Conservation (phyloP, 2,797 vertebrate genomes). For the Phataginus tetradactyla region DNA sequence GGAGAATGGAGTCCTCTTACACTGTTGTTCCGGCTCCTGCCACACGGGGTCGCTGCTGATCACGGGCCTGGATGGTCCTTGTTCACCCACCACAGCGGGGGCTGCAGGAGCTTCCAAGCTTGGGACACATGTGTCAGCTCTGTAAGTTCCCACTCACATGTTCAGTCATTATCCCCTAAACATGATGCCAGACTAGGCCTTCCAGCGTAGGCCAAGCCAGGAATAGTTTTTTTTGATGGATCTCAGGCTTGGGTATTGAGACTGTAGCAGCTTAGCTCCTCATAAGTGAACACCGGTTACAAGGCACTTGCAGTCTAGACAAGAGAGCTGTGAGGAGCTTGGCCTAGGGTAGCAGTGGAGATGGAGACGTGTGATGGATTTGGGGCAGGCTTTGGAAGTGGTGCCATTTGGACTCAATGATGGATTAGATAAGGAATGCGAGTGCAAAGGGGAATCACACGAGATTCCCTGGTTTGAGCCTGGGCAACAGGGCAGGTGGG, state of each 20-base stretch:
- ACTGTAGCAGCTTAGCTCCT: background rate
- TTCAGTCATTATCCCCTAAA: background rate
- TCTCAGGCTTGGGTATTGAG: background rate
- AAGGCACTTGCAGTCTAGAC: background rate
- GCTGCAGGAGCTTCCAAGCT: background rate
- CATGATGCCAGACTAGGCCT: background rate
- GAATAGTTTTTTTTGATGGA: background rate
- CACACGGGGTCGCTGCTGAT: background rate
- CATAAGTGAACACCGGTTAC: background rate
- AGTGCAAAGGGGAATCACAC: background rate
- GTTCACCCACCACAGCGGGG: background rate
- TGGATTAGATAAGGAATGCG: background rate
- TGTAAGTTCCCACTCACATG: background rate
- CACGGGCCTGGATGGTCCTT: background rate
- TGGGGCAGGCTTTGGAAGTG: background rate
- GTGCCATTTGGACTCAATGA: background rate
- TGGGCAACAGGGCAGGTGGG: background rate
- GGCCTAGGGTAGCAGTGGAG: background rate
- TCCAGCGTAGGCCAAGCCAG: background rate
- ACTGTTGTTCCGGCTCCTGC: background rate
- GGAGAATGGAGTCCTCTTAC: background rate
- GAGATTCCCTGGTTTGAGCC: background rate
- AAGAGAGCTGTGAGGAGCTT: background rate
- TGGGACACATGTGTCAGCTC: background rate
- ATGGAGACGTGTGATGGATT: background rate